Conservation (phyloP, 2,888 invertebrate genomes). For the Dolichomitus sp. region DNA sequence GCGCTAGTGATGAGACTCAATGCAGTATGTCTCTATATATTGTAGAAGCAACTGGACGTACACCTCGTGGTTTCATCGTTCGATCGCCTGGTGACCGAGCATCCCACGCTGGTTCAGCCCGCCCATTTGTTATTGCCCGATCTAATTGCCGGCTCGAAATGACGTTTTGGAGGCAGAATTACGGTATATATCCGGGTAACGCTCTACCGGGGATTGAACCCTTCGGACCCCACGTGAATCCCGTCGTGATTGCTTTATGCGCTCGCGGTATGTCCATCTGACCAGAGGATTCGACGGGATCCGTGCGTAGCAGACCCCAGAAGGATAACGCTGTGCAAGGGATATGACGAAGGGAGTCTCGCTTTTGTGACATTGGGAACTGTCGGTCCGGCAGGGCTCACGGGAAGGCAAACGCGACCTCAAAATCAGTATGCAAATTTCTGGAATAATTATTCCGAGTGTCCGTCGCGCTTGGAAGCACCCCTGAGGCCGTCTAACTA, state of each 20-base stretch:
- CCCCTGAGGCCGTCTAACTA: slow-evolving; percentile 62
- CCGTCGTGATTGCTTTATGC: slow-evolving; percentile 74
- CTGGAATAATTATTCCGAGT: slow-evolving; percentile 83
- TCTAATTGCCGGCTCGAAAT: slow-evolving; percentile 80
- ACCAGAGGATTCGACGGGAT: slow-evolving; percentile 39
- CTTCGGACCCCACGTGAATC: slow-evolving; percentile 41
- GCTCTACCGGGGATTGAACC: slow-evolving; percentile 32
- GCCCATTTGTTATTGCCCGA: slow-evolving; percentile 78
- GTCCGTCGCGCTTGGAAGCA: slow-evolving; percentile 73
- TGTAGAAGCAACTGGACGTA: slow-evolving; percentile 42
- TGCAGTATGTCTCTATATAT: slow-evolving; percentile 1
- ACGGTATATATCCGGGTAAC: slow-evolving; percentile 71
- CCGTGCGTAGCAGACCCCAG: slow-evolving; percentile 3
- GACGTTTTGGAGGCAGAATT: slow-evolving; percentile 76
- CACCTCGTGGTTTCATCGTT: slow-evolving; percentile 58
- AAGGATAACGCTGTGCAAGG: slow-evolving; percentile 31
- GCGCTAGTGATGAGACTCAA: slow-evolving; percentile 46
- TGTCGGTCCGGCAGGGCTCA: slow-evolving; percentile 56
- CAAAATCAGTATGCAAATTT: slow-evolving; percentile 84
- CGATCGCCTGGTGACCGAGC: slow-evolving; percentile 36
- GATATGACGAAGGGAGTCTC: slow-evolving; percentile 23
- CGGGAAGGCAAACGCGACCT: slow-evolving; percentile 79
- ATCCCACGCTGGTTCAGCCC: slow-evolving; percentile 62
- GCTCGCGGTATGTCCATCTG: slow-evolving; percentile 15
- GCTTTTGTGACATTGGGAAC: slow-evolving; percentile 36